These are phyloP conservation scores for Limenitis camilla DNA, from an alignment of 2,888 invertebrate species.

Conservation along the genomic window DNA sequence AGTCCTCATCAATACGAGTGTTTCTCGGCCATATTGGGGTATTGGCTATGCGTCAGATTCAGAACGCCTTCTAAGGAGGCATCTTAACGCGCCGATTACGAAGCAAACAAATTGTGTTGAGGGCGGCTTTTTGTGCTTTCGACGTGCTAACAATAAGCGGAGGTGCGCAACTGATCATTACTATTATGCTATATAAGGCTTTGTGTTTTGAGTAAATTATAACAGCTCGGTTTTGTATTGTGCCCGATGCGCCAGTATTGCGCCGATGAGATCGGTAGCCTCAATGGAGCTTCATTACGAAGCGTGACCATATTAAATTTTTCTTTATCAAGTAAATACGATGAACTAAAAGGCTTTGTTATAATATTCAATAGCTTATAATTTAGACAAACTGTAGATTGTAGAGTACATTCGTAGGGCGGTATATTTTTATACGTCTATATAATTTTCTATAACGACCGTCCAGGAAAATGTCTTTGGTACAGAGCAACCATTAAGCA, in stretches of 20 bases:
- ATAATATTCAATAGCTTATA: neutral
- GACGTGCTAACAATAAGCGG: slow-evolving; percentile 69
- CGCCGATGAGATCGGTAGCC: slow-evolving; percentile 38
- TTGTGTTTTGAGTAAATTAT: slow-evolving; percentile 75
- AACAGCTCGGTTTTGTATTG: slow-evolving; percentile 64
- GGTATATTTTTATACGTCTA: slow-evolving; percentile 38
- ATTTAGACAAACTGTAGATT: neutral
- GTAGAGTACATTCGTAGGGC: slow-evolving; percentile 19
- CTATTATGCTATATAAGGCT: slow-evolving; percentile 70
- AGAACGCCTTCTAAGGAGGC: slow-evolving; percentile 45
- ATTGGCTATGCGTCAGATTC: slow-evolving; percentile 44
- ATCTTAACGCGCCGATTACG: slow-evolving; percentile 58
- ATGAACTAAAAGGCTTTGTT: slow-evolving; percentile 4
- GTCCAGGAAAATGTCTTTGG: slow-evolving; percentile 44
- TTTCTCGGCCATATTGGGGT: slow-evolving; percentile 50
- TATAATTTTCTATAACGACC: slow-evolving; percentile 44
- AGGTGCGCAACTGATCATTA: slow-evolving; percentile 70
- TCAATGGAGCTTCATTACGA: slow-evolving; percentile 65
- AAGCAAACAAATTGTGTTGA: slow-evolving; percentile 66
- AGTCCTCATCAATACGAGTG: slow-evolving; percentile 57
- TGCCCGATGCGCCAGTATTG: slow-evolving; percentile 54
- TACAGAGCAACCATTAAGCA: slow-evolving; percentile 52
- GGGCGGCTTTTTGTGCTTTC: slow-evolving; percentile 59
- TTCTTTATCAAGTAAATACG: slow-evolving; percentile 27
- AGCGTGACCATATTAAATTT: slow-evolving; percentile 60